phyloP scores from a whole-genome alignment of 1,140 invertebrate species.

The Aphis gossypii region DNA sequence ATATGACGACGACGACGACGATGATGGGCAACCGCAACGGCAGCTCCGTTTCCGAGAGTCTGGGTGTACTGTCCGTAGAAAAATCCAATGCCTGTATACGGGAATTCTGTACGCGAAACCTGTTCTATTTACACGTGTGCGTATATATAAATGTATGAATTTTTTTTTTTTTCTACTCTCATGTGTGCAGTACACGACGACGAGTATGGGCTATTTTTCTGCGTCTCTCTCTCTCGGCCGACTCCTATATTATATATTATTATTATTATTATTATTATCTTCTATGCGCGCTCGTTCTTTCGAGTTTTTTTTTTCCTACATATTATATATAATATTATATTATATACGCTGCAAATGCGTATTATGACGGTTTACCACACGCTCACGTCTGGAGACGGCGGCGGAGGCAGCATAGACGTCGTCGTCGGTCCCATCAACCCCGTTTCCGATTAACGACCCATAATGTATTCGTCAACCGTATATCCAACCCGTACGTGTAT shows the following conservation, averaged over 20 bases:
- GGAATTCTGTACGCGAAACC: conserved; percentile 59
- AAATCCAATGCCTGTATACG: conserved; percentile 61
- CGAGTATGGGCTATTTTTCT: neutral
- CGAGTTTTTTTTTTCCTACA: neutral
- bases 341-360: neutral
- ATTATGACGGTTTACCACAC: conserved; percentile 12
- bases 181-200: neutral
- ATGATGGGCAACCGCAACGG: neutral
- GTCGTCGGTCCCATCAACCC: conserved; percentile 35
- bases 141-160: neutral
- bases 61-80: conserved; percentile 61
- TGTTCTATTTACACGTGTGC: conserved; percentile 57
- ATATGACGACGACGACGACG: neutral
- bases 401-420: neutral
- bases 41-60: conserved; percentile 63
- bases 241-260: neutral
- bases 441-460: conserved; percentile 42
- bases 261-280: neutral
- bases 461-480: conserved; percentile 38
- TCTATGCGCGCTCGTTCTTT: conserved; percentile 19
- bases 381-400: neutral
- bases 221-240: neutral
- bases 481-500: neutral
- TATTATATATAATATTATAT: too few species aligned
- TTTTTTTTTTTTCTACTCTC: conserved; percentile 9